phyloP scores from a whole-genome alignment of 2,888 invertebrate species.

The Nemotelus nigrinus region DNA sequence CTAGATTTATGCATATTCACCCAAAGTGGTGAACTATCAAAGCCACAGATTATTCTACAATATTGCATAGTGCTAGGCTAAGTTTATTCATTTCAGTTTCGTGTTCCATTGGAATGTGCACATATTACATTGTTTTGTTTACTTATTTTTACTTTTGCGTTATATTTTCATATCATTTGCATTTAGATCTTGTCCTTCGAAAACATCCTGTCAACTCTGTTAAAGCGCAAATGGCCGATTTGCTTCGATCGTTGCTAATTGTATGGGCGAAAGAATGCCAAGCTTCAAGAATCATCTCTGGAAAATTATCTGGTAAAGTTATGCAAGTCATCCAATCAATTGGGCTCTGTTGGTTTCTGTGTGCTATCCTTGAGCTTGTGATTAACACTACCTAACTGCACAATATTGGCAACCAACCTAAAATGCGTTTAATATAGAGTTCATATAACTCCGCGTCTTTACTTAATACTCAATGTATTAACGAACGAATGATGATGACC shows the following conservation, averaged over 20 bases:
- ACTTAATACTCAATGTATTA: too few relatives aligned
- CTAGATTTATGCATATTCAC: slow-evolving; percentile 5
- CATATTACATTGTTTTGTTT: too few relatives aligned
- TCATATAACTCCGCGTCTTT: too few relatives aligned
- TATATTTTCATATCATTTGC: slow-evolving; percentile 24
- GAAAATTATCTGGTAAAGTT: slow-evolving; percentile 68
- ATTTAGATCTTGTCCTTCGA: slow-evolving; percentile 60
- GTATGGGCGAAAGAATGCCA: slow-evolving; percentile 84
- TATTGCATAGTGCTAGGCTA: not conserved
- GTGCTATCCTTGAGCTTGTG: too few relatives aligned
- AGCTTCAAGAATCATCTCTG: slow-evolving; percentile 73
- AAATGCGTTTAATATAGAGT: too few relatives aligned
- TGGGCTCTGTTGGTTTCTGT: too few relatives aligned
- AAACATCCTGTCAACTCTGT: slow-evolving; percentile 65
- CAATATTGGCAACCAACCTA: too few relatives aligned
- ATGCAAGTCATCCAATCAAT: too few relatives aligned
- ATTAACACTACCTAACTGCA: too few relatives aligned
- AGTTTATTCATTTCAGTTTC: not conserved
- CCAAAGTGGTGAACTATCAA: not conserved
- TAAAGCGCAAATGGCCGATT: slow-evolving; percentile 77
- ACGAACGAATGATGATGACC: too few relatives aligned
- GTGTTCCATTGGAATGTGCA: too few relatives aligned
- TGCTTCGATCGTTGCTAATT: slow-evolving; percentile 82
- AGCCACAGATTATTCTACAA: not conserved
- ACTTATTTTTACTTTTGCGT: slow-evolving; percentile 23